Conservation (phyloP, 2,113 vertebrate species). For the Festucalex cinctus region DNA sequence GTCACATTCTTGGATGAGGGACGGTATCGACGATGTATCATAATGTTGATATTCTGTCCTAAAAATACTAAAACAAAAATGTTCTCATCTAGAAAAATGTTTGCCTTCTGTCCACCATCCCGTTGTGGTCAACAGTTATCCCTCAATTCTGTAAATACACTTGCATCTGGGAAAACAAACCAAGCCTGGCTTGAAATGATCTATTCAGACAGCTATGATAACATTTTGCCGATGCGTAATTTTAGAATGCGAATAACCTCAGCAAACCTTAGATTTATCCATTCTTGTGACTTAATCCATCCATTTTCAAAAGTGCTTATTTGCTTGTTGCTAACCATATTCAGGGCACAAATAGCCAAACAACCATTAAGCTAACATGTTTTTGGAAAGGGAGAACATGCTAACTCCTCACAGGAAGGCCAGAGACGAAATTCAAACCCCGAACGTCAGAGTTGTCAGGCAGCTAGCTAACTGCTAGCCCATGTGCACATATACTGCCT, state of each 20-base stretch:
- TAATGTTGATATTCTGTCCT: neutral
- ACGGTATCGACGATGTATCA: neutral
- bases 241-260: neutral
- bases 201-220: neutral
- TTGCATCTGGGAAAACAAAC: constrained; percentile 1
- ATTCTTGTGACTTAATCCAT: neutral
- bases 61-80: neutral
- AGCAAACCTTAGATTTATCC: neutral
- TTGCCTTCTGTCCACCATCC: neutral
- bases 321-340: too few relatives aligned
- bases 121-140: neutral
- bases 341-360: too few relatives aligned
- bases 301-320: too few relatives aligned
- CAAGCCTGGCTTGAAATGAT: neutral
- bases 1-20: neutral
- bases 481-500: too few relatives aligned
- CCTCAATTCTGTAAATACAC: neutral
- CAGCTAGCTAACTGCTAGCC: too few relatives aligned
- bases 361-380: too few relatives aligned
- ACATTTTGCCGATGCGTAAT: neutral
- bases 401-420: too few relatives aligned
- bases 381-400: too few relatives aligned
- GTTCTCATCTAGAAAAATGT: neutral
- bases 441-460: too few relatives aligned
- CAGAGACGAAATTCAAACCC: too few relatives aligned